phyloP scores from a whole-genome alignment of 35 echinoderm and acorn worm species.

The Strongylocentrotus purpuratus region DNA sequence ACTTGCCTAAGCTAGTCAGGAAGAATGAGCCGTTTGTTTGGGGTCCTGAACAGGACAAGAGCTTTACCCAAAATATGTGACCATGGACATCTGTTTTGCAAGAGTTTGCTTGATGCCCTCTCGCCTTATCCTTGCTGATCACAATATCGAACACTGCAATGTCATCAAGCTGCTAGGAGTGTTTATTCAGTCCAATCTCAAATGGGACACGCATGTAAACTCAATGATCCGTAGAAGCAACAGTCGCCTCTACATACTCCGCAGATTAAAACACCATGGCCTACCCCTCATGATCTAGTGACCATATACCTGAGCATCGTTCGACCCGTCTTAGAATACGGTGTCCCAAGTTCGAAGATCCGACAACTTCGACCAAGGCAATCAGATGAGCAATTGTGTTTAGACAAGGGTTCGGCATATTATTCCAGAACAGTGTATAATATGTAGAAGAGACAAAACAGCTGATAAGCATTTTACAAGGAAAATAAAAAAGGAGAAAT shows the following conservation, averaged over 20 bases:
- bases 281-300: not conserved
- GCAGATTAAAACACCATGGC: conserved; percentile 20
- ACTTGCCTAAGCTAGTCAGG: too few relatives aligned
- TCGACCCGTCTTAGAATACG: conserved; percentile 52
- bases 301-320: conserved; percentile 40
- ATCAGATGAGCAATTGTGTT: too few relatives aligned
- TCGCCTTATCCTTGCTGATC: not conserved
- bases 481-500: too few relatives aligned
- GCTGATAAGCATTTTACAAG: too few relatives aligned
- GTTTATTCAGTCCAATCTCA: conserved; percentile 28
- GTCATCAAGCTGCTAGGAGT: conserved; percentile 40
- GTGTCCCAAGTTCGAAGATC: not conserved
- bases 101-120: not conserved
- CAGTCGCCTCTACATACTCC: conserved; percentile 26
- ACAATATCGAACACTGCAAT: not conserved
- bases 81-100: conserved; percentile 37
- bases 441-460: too few relatives aligned
- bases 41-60: conserved; percentile 41
- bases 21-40: conserved; percentile 64
- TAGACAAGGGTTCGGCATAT: too few relatives aligned
- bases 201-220: conserved; percentile 9
- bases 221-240: not conserved
- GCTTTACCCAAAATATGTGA: conserved; percentile 50
- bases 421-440: too few relatives aligned
- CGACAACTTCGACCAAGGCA: too few relatives aligned